phyloP scores from a whole-genome alignment of 1,140 invertebrate genomes.

The Penaeus indicus region DNA sequence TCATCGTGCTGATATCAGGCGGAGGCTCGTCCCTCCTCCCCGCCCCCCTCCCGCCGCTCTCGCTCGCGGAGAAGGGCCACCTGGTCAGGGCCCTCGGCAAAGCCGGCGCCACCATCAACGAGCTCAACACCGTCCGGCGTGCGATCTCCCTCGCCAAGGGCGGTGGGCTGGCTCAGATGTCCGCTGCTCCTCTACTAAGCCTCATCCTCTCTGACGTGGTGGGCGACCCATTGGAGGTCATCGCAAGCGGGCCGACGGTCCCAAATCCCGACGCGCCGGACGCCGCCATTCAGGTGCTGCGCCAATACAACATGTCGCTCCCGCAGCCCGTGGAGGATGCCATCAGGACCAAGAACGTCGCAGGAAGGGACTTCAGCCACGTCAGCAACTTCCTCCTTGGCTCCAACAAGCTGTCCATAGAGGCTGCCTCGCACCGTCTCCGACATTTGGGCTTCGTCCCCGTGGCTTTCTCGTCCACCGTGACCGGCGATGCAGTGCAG shows the following conservation, averaged over 20 bases:
- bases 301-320: neutral
- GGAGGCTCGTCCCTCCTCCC: conserved; percentile 93
- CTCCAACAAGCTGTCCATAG: conserved; percentile 4
- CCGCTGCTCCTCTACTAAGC: conserved; percentile 80
- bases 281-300: neutral
- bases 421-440: neutral
- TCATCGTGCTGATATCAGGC: conserved; percentile 83
- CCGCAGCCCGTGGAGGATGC: conserved; percentile 6
- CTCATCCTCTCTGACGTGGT: conserved; percentile 95
- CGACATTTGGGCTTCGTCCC: neutral
- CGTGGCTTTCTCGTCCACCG: neutral
- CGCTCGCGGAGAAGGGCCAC: conserved; percentile 80
- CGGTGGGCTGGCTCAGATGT: conserved; percentile 80
- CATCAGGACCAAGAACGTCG: neutral
- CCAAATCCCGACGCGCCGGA: conserved; percentile 68
- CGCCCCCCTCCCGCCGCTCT: conserved; percentile 80
- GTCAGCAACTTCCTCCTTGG: conserved; percentile 27
- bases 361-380: neutral
- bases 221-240: conserved; percentile 87
- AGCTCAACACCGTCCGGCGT: conserved; percentile 90
- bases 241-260: conserved; percentile 94
- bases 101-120: conserved; percentile 85
- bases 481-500: neutral
- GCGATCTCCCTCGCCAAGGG: conserved; percentile 90
- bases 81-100: conserved; percentile 72